Conservation (phyloP, 2,888 invertebrate species). For the Syritta pipiens region DNA sequence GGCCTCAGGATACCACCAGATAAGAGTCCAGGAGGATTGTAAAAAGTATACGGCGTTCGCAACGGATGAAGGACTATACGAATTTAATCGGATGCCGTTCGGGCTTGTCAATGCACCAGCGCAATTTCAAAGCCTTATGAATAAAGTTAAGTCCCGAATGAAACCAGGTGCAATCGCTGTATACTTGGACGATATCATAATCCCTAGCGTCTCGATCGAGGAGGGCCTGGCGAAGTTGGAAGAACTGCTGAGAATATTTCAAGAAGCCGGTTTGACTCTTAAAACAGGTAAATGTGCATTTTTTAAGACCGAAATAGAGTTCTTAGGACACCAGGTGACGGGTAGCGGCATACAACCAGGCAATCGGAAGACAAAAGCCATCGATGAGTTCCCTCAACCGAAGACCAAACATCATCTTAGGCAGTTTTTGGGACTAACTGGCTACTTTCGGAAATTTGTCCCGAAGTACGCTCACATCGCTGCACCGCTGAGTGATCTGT, state of each 20-base stretch:
- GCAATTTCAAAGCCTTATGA: not conserved
- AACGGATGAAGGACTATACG: conserved; percentile 1
- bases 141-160: not conserved
- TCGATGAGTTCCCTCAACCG: no score
- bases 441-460: no score
- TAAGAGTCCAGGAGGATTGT: not conserved
- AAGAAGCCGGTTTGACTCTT: not conserved
- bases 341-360: no score
- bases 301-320: not conserved
- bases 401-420: no score
- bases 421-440: no score
- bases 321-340: no score
- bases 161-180: not conserved
- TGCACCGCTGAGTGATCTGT: no score
- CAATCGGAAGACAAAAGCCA: no score
- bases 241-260: not conserved
- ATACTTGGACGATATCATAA: not conserved
- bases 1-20: not conserved
- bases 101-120: conserved; percentile 10
- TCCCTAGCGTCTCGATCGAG: not conserved
- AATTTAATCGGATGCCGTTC: conserved; percentile 15
- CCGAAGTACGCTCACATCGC: no score
- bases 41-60: conserved; percentile 18
- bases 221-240: not conserved
- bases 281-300: not conserved